Conservation (phyloP, 2,888 invertebrate genomes). For the Tipula unca region DNA sequence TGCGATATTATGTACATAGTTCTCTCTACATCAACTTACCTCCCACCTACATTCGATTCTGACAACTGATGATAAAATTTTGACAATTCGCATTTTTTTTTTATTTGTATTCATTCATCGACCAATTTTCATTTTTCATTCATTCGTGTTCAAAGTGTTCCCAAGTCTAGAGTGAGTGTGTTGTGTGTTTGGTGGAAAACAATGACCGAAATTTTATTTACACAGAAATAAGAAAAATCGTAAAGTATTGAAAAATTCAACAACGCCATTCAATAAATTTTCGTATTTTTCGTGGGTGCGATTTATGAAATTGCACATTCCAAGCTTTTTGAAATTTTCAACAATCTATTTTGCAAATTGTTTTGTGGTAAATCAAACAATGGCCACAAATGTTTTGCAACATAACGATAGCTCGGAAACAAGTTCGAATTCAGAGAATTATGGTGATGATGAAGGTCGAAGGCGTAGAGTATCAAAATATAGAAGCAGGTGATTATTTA, state of each 20-base stretch:
- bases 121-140: not conserved
- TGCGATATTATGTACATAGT: too few species aligned
- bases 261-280: not conserved
- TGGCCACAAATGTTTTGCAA: slow-evolving; percentile 16
- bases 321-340: not conserved
- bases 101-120: not conserved
- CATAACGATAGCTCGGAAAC: slow-evolving; percentile 38
- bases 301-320: slow-evolving; percentile 10
- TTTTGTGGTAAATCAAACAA: slow-evolving; percentile 10
- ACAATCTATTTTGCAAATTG: not conserved
- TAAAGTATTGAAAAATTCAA: not conserved
- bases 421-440: slow-evolving; percentile 82
- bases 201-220: not conserved
- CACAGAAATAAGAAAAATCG: not conserved
- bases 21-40: not conserved
- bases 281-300: not conserved
- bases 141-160: not conserved
- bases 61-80: not conserved
- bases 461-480: slow-evolving; percentile 59
- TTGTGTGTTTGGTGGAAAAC: not conserved
- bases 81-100: not conserved
- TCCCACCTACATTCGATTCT: not conserved
- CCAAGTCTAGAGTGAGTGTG: not conserved
- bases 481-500: slow-evolving; percentile 51
- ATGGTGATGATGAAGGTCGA: slow-evolving; percentile 62